These are phyloP conservation scores for Sciurus carolinensis DNA, from an alignment of 2,797 vertebrate species.

Conservation along the genomic window DNA sequence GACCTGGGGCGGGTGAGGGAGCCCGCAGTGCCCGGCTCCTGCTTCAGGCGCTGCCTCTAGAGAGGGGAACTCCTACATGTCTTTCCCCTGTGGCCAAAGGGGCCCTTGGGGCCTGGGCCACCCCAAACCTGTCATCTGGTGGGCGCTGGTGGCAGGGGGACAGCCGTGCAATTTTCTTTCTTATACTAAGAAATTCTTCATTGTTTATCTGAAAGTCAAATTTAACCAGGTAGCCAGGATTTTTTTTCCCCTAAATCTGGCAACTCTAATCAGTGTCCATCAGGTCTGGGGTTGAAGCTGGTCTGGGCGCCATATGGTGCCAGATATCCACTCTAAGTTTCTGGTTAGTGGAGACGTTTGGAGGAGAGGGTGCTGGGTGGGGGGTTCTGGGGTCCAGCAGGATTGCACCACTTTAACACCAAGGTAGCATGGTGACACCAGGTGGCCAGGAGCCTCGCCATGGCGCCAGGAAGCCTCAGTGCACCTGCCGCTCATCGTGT, in stretches of 20 bases:
- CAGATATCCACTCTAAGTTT: not conserved
- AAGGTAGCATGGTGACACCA: not conserved
- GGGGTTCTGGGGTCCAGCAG: not conserved
- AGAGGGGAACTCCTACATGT: not conserved
- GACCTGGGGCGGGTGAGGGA: not conserved
- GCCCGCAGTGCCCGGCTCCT: not conserved
- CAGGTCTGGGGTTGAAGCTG: not conserved
- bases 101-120: not conserved
- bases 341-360: not conserved
- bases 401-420: not conserved
- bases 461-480: not conserved
- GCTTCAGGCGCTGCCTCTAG: not conserved
- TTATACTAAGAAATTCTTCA: not conserved
- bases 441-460: not conserved
- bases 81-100: not conserved
- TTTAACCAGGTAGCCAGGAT: not conserved
- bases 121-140: not conserved
- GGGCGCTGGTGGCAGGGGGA: not conserved
- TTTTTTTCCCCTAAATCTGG: not conserved
- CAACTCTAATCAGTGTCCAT: not conserved
- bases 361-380: accelerated
- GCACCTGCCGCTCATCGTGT: accelerated
- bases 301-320: not conserved
- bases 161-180: not conserved
- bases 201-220: not conserved